phyloP scores from a whole-genome alignment of 1,140 invertebrate species.

The Condylostylus longicornis region DNA sequence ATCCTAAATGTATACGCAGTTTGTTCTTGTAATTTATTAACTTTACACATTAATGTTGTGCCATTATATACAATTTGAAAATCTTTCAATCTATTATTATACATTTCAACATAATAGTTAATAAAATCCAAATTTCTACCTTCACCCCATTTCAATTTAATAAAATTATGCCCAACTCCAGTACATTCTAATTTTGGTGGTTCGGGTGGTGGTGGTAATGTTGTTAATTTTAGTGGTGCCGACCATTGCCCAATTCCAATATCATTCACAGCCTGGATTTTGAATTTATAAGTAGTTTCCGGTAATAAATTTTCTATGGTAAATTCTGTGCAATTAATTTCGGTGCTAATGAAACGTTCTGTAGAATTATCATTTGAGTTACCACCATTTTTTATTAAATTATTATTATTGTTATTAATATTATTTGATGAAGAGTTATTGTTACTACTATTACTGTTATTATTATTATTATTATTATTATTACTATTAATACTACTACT shows the following conservation, averaged over 20 bases:
- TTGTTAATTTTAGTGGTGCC: constrained; percentile 48
- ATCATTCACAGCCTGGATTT: constrained; percentile 65
- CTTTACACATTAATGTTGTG: constrained; percentile 55
- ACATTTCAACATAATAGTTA: constrained; percentile 67
- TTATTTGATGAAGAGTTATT: too few species aligned
- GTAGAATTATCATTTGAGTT: too few species aligned
- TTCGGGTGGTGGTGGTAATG: constrained; percentile 56
- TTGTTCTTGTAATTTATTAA: constrained; percentile 63
- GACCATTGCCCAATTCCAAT: constrained; percentile 69
- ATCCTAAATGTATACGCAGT: constrained; percentile 68
- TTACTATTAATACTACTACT: too few species aligned
- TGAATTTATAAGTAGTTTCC: constrained; percentile 49
- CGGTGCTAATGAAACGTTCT: constrained; percentile 43
- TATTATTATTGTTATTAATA: too few species aligned
- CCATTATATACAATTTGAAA: constrained; percentile 67
- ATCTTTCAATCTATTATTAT: constrained; percentile 43
- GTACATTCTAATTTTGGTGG: constrained; percentile 60
- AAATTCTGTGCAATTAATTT: constrained; percentile 36
- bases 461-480: too few species aligned
- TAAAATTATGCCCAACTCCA: constrained; percentile 54
- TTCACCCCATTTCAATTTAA: constrained; percentile 75
- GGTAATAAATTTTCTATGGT: constrained; percentile 37
- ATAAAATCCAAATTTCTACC: constrained; percentile 48
- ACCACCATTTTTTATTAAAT: too few species aligned
- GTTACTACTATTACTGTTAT: too few species aligned